Evolutionary conservation across 2,113 vertebrate species (phyloP).

Genomic region (Phyllostomus hastatus): DNA sequence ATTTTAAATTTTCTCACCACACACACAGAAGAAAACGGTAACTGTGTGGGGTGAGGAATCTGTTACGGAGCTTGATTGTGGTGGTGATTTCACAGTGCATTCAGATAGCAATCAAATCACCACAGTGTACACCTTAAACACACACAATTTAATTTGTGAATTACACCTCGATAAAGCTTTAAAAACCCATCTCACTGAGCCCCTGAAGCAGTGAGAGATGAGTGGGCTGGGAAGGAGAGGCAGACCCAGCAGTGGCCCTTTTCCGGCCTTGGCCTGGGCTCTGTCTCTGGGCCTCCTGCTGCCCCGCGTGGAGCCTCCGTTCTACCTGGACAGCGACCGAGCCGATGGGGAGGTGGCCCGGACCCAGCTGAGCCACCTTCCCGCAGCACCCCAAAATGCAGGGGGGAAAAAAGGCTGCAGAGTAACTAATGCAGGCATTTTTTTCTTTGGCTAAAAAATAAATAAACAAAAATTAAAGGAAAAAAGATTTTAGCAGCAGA

Average conservation of each 20-base stretch:
- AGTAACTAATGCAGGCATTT: background rate
- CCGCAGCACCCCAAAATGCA: background rate
- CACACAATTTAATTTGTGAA: background rate
- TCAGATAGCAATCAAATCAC: too few species aligned
- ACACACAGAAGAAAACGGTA: background rate
- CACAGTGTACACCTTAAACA: background rate
- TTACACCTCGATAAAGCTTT: background rate
- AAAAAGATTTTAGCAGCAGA: conserved; percentile 15
- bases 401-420: background rate
- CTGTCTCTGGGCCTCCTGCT: fast-evolving
- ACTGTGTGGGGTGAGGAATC: background rate
- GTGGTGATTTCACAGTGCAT: background rate
- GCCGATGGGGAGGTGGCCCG: background rate
- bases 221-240: background rate
- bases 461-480: too few species aligned
- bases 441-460: background rate
- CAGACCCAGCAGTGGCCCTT: fast-evolving
- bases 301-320: background rate
- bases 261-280: fast-evolving
- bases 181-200: background rate
- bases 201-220: too few species aligned
- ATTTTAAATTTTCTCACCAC: background rate
- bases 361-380: background rate
- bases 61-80: too few species aligned
- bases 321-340: background rate